Evolutionary conservation across 2,888 invertebrate species (phyloP).

Genomic region (Myopa tessellatipennis): DNA sequence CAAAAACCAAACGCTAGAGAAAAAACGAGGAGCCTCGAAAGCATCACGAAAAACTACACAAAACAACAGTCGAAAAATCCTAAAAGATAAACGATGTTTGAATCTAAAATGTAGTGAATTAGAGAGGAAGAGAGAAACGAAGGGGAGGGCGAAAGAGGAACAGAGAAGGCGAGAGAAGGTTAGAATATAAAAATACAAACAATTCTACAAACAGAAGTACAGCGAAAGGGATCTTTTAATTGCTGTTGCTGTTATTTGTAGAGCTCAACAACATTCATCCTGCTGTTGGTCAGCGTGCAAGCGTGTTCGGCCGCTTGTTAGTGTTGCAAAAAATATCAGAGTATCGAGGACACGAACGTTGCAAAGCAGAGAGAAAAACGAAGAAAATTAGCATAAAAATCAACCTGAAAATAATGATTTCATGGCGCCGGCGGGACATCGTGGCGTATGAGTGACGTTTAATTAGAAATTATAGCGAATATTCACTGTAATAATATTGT

Average conservation of each 20-base stretch:
- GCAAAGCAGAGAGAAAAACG: not conserved
- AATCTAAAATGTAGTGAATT: not conserved
- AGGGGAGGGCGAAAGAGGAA: slow-evolving; percentile 6
- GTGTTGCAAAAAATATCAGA: no score
- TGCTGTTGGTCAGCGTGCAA: slow-evolving; percentile 38
- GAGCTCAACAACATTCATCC: slow-evolving; percentile 59
- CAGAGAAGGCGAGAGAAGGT: not conserved
- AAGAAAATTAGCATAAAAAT: not conserved
- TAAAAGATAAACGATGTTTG: no score
- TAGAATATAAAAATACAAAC: slow-evolving; percentile 4
- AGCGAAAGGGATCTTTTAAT: slow-evolving; percentile 61
- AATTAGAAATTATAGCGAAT: not conserved
- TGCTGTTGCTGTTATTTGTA: slow-evolving; percentile 54
- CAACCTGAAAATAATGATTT: no score
- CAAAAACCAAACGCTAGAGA: no score
- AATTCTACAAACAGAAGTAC: slow-evolving; percentile 38
- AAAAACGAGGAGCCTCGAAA: no score
- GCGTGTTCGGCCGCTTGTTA: no score
- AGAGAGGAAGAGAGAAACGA: not conserved
- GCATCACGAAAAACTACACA: no score
- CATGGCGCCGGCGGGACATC: not conserved
- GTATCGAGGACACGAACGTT: not conserved
- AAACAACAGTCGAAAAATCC: no score
- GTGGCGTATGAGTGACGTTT: slow-evolving; percentile 4
- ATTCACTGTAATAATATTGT: no score